Percentiles rank a stretch among this genome's conserved stretches.
Evolutionary conservation across 64 coral and sea anemone genomes (phyloP).

Genomic region (Orbicella faveolata): DNA sequence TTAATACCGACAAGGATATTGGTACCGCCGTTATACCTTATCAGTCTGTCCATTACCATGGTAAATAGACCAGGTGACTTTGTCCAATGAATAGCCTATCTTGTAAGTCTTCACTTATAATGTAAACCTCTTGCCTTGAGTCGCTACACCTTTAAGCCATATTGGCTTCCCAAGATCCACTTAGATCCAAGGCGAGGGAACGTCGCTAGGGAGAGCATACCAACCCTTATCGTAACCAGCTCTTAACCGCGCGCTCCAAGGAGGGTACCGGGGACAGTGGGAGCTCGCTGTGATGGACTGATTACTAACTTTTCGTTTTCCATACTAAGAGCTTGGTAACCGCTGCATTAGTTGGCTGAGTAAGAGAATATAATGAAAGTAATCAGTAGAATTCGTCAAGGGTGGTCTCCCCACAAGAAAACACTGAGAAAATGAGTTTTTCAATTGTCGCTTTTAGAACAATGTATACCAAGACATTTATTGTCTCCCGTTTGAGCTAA

Average conservation of each 20-base stretch:
- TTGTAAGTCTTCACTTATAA: background rate
- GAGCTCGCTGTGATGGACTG: background rate
- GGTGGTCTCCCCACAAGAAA: no score
- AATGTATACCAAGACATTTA: background rate
- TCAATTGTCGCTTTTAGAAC: no score
- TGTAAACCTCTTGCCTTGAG: background rate
- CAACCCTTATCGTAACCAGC: background rate
- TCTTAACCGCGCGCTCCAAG: background rate
- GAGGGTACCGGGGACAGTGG: background rate
- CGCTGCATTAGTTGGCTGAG: background rate
- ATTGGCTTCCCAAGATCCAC: conserved; percentile 1
- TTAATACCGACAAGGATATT: no score
- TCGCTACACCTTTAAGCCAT: background rate
- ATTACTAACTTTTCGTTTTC: background rate
- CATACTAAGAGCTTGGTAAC: background rate
- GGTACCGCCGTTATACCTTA: background rate
- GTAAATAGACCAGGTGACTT: background rate
- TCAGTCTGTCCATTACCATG: background rate
- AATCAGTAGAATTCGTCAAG: no score
- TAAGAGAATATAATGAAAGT: background rate
- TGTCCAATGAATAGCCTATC: background rate
- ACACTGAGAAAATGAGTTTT: no score
- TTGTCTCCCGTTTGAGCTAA: background rate
- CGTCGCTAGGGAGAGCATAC: background rate
- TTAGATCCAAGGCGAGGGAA: background rate